Evolutionary conservation across 2,888 invertebrate genomes (phyloP).

Genomic region (Spisula solida): DNA sequence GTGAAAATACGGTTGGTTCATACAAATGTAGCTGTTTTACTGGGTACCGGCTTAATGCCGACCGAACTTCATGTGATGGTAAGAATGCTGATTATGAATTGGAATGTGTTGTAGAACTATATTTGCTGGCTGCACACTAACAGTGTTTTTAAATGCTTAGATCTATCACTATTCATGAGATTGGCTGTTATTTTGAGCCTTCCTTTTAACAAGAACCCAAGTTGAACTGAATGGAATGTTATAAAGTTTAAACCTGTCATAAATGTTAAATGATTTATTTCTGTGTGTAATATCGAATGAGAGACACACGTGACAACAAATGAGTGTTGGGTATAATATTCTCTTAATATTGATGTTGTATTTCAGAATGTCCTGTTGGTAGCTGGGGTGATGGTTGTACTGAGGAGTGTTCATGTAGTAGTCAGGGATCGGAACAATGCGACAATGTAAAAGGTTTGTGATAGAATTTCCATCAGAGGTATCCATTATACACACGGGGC

Average conservation of each 20-base stretch:
- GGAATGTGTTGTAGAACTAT: neutral
- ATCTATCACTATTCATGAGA: too few relatives aligned
- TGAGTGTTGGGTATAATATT: neutral
- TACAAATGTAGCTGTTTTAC: conserved; percentile 35
- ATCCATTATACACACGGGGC: too few relatives aligned
- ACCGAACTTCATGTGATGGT: conserved; percentile 44
- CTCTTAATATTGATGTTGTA: neutral
- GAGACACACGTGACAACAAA: too few relatives aligned
- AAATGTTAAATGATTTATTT: neutral
- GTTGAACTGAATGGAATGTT: too few relatives aligned
- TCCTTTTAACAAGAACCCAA: too few relatives aligned
- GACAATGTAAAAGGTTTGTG: conserved; percentile 25
- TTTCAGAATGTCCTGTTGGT: conserved; percentile 15
- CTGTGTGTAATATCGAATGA: neutral
- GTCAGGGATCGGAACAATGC: conserved; percentile 14
- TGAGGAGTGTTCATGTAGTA: conserved; percentile 18
- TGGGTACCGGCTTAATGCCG: conserved; percentile 25
- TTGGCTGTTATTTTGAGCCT: too few relatives aligned
- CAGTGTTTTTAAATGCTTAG: too few relatives aligned
- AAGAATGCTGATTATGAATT: neutral
- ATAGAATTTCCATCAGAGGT: too few relatives aligned
- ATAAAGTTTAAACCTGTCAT: too few relatives aligned
- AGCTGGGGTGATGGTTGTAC: conserved; percentile 25
- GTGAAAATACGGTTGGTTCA: conserved; percentile 60
- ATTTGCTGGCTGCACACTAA: too few relatives aligned